Percentiles rank a stretch among this genome's conserved stretches.
Conservation (phyloP, 1,140 invertebrate genomes). For the Drosophila sp. region DNA sequence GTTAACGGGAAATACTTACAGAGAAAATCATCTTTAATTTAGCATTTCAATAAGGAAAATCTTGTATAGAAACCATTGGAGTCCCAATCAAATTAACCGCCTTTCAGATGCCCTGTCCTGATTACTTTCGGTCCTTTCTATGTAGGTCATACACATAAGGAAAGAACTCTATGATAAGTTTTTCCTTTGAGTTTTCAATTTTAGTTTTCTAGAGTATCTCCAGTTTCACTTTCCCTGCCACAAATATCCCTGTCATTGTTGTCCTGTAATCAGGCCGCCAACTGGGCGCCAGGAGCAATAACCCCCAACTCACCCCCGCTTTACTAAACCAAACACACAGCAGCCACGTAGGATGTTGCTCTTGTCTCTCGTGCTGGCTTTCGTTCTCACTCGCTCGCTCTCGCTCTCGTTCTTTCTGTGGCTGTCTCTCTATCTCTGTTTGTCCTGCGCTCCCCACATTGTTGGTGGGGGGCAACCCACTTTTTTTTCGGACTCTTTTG, state of each 20-base stretch:
- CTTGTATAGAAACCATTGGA: too few relatives aligned
- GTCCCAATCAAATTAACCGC: too few relatives aligned
- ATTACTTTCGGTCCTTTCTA: too few relatives aligned
- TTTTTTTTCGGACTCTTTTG: conserved; percentile 45
- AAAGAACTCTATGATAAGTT: background rate
- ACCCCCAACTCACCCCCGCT: background rate
- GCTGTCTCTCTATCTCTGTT: conserved; percentile 10
- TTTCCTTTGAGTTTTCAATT: background rate
- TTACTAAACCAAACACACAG: conserved; percentile 31
- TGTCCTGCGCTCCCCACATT: background rate
- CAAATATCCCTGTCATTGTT: conserved; percentile 5
- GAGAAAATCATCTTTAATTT: too few relatives aligned
- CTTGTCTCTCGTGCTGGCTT: conserved; percentile 12
- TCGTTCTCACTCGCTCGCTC: conserved; percentile 5
- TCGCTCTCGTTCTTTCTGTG: conserved; percentile 12
- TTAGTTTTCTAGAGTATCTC: conserved; percentile 19
- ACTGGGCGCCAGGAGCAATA: conserved; percentile 31
- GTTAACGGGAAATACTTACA: too few relatives aligned
- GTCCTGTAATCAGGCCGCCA: conserved; percentile 51
- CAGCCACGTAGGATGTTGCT: conserved; percentile 22
- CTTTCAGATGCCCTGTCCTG: too few relatives aligned
- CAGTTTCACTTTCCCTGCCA: conserved; percentile 13
- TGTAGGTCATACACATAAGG: background rate
- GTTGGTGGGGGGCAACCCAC: conserved; percentile 7
- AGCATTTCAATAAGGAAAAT: too few relatives aligned